Evolutionary conservation across 2,888 invertebrate species (phyloP).

Genomic region (Tuberolachnus salignus): DNA sequence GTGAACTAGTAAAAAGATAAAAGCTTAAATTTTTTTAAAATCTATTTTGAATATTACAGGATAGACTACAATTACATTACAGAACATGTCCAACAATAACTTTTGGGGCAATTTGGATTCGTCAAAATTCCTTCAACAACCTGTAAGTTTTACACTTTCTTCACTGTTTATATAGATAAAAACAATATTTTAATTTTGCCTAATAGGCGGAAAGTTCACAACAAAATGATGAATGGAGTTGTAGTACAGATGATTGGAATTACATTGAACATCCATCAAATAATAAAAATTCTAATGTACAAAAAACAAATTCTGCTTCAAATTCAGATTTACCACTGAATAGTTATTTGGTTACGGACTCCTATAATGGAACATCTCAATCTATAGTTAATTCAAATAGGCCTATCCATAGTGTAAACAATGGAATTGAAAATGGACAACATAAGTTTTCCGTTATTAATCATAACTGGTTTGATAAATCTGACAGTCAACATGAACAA

Average conservation of each 20-base stretch:
- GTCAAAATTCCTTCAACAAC: constrained; percentile 39
- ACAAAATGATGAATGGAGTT: constrained; percentile 48
- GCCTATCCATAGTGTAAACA: constrained; percentile 3
- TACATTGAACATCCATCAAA: constrained; percentile 39
- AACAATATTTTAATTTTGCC: constrained; percentile 6
- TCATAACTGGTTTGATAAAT: constrained; percentile 36
- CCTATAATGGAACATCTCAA: constrained; percentile 8
- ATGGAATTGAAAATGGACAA: constrained; percentile 37
- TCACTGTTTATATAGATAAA: background rate
- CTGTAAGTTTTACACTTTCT: constrained; percentile 22
- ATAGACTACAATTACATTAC: constrained; percentile 13
- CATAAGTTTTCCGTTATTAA: background rate
- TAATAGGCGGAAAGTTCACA: constrained; percentile 11
- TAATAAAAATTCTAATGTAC: constrained; percentile 16
- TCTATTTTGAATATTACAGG: constrained; percentile 18
- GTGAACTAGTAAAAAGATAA: constrained; percentile 20
- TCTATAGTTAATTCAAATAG: constrained; percentile 25
- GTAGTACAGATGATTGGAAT: constrained; percentile 45
- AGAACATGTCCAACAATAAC: constrained; percentile 44
- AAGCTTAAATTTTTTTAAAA: constrained; percentile 1
- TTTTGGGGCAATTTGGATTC: constrained; percentile 49
- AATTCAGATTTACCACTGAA: constrained; percentile 37
- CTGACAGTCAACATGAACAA: constrained; percentile 34
- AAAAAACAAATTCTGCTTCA: background rate
- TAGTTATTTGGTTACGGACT: constrained; percentile 5